Conservation (phyloP, 2,888 invertebrate genomes). For the Sturmia bella region DNA sequence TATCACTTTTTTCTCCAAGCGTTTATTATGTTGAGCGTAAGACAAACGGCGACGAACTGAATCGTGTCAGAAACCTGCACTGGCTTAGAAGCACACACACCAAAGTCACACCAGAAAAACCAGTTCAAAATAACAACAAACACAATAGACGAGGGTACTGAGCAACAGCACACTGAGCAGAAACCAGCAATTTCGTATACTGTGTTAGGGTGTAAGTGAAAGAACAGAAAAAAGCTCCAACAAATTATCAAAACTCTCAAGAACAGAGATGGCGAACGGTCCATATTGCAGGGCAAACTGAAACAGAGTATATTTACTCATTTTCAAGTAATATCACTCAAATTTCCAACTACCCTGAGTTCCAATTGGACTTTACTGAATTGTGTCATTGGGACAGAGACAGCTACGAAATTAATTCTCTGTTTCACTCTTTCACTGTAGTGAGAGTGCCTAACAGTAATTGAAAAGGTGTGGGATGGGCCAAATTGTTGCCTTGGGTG, state of each 20-base stretch:
- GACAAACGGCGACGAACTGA: slow-evolving; percentile 82
- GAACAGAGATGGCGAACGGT: slow-evolving; percentile 43
- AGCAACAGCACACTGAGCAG: slow-evolving; percentile 33
- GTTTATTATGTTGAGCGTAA: slow-evolving; percentile 80
- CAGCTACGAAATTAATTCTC: neutral
- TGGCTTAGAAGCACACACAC: slow-evolving; percentile 73
- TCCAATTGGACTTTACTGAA: slow-evolving; percentile 38
- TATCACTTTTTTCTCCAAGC: slow-evolving; percentile 52
- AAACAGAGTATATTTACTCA: slow-evolving; percentile 24
- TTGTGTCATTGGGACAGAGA: neutral
- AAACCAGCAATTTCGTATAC: slow-evolving; percentile 2
- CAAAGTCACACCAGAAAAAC: slow-evolving; percentile 71
- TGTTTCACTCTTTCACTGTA: slow-evolving; percentile 8
- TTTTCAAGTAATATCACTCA: neutral
- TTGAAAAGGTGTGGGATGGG: slow-evolving; percentile 18
- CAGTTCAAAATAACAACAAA: neutral
- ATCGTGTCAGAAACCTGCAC: slow-evolving; percentile 77
- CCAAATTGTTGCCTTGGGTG: slow-evolving; percentile 33
- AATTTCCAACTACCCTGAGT: slow-evolving; percentile 1
- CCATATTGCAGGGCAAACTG: neutral
- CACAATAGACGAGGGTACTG: slow-evolving; percentile 29
- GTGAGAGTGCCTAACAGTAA: neutral
- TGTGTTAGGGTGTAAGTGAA: slow-evolving; percentile 7
- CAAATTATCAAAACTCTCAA: slow-evolving; percentile 9
- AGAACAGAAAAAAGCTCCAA: slow-evolving; percentile 3